These are phyloP conservation scores for Chelonia mydas DNA, from an alignment of 2,797 vertebrate genomes.

Conservation along the genomic window DNA sequence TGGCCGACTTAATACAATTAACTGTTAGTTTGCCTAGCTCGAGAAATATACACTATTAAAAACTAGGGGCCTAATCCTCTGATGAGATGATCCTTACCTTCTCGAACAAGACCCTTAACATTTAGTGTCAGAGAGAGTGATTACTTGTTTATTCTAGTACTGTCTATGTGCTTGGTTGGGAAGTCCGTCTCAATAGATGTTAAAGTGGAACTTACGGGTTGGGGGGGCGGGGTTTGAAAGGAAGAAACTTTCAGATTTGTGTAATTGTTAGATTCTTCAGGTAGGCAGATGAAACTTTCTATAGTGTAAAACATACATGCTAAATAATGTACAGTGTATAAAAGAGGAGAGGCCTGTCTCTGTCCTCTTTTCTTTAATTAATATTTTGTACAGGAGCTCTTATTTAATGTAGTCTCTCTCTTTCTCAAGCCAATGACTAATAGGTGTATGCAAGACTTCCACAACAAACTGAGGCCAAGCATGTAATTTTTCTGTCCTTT, in stretches of 20 bases:
- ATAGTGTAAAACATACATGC: background rate
- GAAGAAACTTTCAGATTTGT: background rate
- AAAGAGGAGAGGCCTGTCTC: background rate
- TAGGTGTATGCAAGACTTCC: background rate
- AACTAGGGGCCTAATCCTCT: background rate
- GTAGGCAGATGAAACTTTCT: background rate
- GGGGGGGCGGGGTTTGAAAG: no score
- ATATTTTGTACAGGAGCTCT: background rate
- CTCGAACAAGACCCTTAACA: background rate
- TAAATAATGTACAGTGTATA: background rate
- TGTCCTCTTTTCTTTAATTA: conserved; percentile 23
- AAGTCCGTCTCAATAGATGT: background rate
- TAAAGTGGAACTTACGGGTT: background rate
- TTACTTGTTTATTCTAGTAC: background rate
- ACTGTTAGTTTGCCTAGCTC: background rate
- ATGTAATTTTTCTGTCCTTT: background rate
- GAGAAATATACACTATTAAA: background rate
- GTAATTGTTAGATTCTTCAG: background rate
- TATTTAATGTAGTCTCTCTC: background rate
- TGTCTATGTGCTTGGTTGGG: background rate
- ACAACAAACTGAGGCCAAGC: background rate
- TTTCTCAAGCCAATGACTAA: background rate
- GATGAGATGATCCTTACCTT: background rate
- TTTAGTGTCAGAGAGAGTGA: background rate
- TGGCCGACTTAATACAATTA: background rate